Conservation (phyloP, 2,797 vertebrate species). For the Astyanax mexicanus region DNA sequence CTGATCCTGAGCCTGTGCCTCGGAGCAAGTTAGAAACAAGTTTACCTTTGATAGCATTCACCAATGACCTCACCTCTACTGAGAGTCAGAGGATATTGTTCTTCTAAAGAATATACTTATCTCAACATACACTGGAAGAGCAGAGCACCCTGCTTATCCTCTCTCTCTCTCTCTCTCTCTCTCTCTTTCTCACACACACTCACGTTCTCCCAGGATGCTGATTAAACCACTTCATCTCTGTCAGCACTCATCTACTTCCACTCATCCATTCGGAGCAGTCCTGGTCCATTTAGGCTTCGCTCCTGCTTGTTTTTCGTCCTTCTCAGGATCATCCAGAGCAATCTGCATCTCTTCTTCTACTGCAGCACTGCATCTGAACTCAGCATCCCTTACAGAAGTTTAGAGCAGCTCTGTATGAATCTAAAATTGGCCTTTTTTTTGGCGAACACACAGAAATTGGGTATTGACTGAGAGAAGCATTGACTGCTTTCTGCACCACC, state of each 20-base stretch:
- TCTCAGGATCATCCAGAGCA: conserved; percentile 11
- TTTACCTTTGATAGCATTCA: conserved; percentile 34
- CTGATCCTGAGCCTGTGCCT: conserved; percentile 11
- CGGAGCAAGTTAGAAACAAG: conserved; percentile 12
- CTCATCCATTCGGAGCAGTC: conserved; percentile 47
- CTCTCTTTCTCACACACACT: conserved; percentile 8
- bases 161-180: conserved; percentile 24
- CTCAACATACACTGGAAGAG: conserved; percentile 39
- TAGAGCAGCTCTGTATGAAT: neutral
- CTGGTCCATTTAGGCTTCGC: conserved; percentile 26
- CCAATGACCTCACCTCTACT: conserved; percentile 30
- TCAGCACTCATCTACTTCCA: conserved; percentile 36
- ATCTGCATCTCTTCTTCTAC: conserved; percentile 10
- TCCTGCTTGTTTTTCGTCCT: conserved; percentile 37
- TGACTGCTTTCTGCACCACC: neutral
- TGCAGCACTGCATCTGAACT: conserved; percentile 12
- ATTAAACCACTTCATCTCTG: conserved; percentile 65
- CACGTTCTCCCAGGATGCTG: conserved; percentile 48
- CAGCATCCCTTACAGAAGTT: neutral
- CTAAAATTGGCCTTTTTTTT: neutral
- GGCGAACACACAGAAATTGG: conserved; percentile 1
- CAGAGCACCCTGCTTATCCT: neutral
- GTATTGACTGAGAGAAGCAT: neutral
- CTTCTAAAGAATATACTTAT: conserved; percentile 55
- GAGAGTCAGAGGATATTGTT: conserved; percentile 46